Base-by-base conservation (phyloP, 2,888 invertebrate species). In the Pasiphila rectangulata region DNA sequence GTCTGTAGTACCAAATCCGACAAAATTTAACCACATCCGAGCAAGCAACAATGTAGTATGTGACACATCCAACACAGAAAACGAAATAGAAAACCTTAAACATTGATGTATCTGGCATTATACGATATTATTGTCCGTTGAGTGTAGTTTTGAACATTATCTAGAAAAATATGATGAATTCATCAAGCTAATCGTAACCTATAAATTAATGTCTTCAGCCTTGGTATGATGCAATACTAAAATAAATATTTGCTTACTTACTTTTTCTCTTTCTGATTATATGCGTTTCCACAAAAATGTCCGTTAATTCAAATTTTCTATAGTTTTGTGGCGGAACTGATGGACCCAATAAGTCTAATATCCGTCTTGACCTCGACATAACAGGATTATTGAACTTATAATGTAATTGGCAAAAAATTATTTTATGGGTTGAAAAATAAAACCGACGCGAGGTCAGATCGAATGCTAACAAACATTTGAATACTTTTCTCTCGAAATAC, bases 301-400 rank as follows among this genome's bases (percentile, higher is more conserved):
- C 23, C 24, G 36, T 36, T 23, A 21, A 7, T 36, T 36, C 36
- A 36, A 36, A 20, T 21, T 9, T 21, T 36, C 7, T 20, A 36
- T 36, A 20, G 23, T 36, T 36, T 10, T 21, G 21, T 36, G 36
- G 36, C 36, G 36, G 36, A 10, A 36, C 20, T 19, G 36, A 20
- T 36, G 36, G 36, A 36, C 23, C 15, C 20, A 36, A 20, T 21
- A 36, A 13, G 21, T 36, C 21, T 19, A 36, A 36, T 9, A 36
- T 36, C 13, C 36, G 21, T 23, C 36, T 36, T 36, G 36, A 36
- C 36, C 36, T 36, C 36, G 36, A 23, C 36, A 36, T 36, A 36
- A 4, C 21, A n/a, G 21, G 4, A 9, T 21, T 20, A 19, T 19
- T 19, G 10, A 36, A 36, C 4, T 19, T 36, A 4, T 16, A 34